Conservation (phyloP, 2,888 invertebrate genomes). For the Heliconius hortense region DNA sequence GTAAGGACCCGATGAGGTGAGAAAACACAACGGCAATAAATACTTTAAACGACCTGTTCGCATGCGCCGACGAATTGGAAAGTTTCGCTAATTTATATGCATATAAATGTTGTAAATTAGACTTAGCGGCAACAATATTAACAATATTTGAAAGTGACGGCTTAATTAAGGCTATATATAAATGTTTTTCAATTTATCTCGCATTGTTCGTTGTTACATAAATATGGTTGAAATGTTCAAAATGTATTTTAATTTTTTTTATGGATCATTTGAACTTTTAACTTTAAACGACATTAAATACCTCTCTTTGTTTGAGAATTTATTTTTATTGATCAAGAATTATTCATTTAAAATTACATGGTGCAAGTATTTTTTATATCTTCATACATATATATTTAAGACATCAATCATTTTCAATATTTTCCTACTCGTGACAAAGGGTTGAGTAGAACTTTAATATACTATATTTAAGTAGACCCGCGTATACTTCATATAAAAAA, state of each 20-base stretch:
- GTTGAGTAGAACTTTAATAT: too few species aligned
- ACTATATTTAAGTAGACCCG: too few species aligned
- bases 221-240: conserved; percentile 28
- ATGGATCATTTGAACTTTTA: neutral
- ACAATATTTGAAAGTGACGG: conserved; percentile 38
- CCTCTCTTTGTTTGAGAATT: neutral
- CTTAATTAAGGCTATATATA: conserved; percentile 35
- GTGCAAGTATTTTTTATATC: neutral
- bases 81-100: conserved; percentile 43
- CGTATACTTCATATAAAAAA: too few species aligned
- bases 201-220: conserved; percentile 30
- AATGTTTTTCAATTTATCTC: conserved; percentile 35
- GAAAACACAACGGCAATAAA: conserved; percentile 48
- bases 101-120: conserved; percentile 39
- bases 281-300: neutral
- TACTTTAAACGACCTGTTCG: conserved; percentile 38
- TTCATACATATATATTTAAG: too few species aligned
- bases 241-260: conserved; percentile 18
- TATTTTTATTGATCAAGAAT: too few species aligned
- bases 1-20: conserved; percentile 44
- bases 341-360: neutral
- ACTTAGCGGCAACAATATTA: conserved; percentile 34
- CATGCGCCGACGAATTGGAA: conserved; percentile 41
- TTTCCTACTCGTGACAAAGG: too few species aligned
- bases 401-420: too few species aligned